Conservation (phyloP, 2,113 vertebrate genomes). For the Isurus oxyrinchus region DNA sequence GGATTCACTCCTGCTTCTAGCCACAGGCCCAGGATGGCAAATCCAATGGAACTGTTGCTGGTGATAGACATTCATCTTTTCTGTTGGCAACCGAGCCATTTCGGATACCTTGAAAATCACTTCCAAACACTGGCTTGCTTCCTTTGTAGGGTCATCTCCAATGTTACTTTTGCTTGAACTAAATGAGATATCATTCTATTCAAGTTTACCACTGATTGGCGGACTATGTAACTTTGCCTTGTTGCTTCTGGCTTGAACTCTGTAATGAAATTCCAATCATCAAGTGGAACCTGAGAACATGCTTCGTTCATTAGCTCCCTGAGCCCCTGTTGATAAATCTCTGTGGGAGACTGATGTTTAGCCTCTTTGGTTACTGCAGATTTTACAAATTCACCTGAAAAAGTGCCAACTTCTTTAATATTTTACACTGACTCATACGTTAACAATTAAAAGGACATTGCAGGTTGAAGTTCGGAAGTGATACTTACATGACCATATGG, state of each 20-base stretch:
- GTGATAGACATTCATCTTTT: background rate
- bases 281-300: background rate
- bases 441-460: background rate
- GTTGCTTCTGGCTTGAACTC: background rate
- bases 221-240: background rate
- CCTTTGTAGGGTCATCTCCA: background rate
- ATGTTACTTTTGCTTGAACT: background rate
- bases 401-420: background rate
- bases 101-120: background rate
- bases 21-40: background rate
- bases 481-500: background rate
- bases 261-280: background rate
- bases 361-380: background rate
- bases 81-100: background rate
- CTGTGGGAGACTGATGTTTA: background rate
- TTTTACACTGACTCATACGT: background rate
- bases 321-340: background rate
- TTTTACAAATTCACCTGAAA: constrained; percentile 1
- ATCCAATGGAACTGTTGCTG: background rate
- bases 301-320: background rate
- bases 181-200: background rate
- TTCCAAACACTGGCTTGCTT: background rate
- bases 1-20: background rate
- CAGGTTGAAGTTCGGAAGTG: background rate
- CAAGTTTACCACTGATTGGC: background rate